Conservation (phyloP, 1,140 invertebrate species). For the Littorina saxatilis region DNA sequence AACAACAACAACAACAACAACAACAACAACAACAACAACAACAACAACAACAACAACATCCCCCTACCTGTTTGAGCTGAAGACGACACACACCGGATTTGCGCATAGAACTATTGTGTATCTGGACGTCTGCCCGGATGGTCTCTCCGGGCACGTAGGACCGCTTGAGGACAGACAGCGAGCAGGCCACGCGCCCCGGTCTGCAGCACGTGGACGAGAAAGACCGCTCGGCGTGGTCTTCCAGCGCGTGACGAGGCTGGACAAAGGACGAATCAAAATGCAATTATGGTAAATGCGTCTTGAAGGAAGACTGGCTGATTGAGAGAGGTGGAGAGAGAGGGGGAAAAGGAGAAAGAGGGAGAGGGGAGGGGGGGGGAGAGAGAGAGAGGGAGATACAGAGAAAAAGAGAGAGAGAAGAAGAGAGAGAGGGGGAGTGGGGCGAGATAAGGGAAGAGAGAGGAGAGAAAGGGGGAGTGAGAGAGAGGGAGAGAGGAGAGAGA, state of each 20-base stretch:
- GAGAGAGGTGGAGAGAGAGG: background rate
- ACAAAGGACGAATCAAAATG: background rate
- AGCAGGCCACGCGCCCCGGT: conserved; percentile 69
- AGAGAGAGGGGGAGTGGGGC: too few species aligned
- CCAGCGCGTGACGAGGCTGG: conserved; percentile 61
- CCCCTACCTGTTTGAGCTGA: conserved; percentile 71
- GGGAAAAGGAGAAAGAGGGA: background rate
- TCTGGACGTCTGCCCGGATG: conserved; percentile 62
- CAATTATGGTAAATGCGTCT: too few species aligned
- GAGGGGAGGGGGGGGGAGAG: conserved; percentile 3
- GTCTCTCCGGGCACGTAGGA: conserved; percentile 70
- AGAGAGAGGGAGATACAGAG: too few species aligned
- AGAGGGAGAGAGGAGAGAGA: too few species aligned
- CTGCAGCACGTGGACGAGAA: conserved; percentile 69
- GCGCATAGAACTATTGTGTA: conserved; percentile 68
- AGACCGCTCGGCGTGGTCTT: conserved; percentile 68
- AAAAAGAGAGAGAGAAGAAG: too few species aligned
- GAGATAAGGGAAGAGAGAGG: too few species aligned
- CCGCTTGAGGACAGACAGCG: conserved; percentile 65
- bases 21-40: too few species aligned
- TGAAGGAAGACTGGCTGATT: background rate
- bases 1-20: too few species aligned
- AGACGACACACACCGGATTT: conserved; percentile 67
- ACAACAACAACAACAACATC: too few species aligned
- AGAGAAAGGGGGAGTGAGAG: too few species aligned